Evolutionary conservation across 2,888 invertebrate species (phyloP), one percentile per base, ranked within the genome.

Genomic region (Drosophila imparisetae): DNA sequence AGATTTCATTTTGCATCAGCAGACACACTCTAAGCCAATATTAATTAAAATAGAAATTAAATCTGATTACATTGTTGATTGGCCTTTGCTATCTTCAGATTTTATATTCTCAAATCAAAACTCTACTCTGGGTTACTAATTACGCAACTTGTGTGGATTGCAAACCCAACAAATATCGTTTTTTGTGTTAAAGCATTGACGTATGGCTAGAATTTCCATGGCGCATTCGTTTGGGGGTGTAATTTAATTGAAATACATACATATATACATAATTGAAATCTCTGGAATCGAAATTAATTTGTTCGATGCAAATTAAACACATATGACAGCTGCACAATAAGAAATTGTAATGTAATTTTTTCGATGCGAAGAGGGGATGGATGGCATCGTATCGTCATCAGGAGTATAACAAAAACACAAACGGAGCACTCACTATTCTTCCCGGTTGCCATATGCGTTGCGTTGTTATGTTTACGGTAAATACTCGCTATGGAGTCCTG

Each of bases 261-360:
- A 79, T 45, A 45, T 15, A 24, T 15, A 79, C 74, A 66, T 87
- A 85, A 85, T 87, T 85, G 75, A 87, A 79, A 71, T 81, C 67
- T 71, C 59, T 86, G 81, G 67, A 70, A 72, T 73, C 61, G 66
- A 68, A 72, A 72, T 73, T 57, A 78, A 61, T 78, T 86, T 73
- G 64, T 61, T 49, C 61, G 54, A 72, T 80, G 86, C 87, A 82
- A 77, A 83, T 86, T 80, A 84, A 83, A 86, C 66, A 83, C 72
- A 78, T 73, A 71, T 81, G 84, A 89, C 84, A 72, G 87, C 68
- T 72, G 79, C 69, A 84, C 74, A 87, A 78, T 81, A 89, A 87
- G 90, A 84, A 81, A 84, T 78, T 84, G 82, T 87, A 72, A 76
- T 81, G 86, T 83, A 61, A 89, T 72, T 83, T 75, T 71, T 30